Conservation (phyloP, 2,888 invertebrate species). For the Lasiommata megera region DNA sequence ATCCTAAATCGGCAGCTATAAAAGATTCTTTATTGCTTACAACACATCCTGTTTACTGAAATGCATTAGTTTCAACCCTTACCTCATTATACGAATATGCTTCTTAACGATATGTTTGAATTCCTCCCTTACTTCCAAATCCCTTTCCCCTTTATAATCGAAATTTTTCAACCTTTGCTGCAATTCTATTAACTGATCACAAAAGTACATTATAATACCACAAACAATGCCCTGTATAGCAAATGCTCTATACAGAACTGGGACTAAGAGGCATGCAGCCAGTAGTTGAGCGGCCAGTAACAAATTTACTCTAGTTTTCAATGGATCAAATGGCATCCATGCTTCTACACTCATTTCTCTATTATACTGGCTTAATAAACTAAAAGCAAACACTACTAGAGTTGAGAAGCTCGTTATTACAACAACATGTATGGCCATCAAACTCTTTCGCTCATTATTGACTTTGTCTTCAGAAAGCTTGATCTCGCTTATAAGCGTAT, state of each 20-base stretch:
- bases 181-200: constrained; percentile 58
- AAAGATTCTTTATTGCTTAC: no score
- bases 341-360: constrained; percentile 56
- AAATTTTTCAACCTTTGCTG: constrained; percentile 47
- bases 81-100: constrained; percentile 63
- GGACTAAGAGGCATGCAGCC: constrained; percentile 42
- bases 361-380: constrained; percentile 44
- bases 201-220: constrained; percentile 60
- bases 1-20: no score
- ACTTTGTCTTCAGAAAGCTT: constrained; percentile 53
- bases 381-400: constrained; percentile 42
- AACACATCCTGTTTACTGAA: no score
- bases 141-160: constrained; percentile 41
- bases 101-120: constrained; percentile 55
- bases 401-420: constrained; percentile 41
- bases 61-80: constrained; percentile 14
- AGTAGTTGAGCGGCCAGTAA: constrained; percentile 48
- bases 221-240: constrained; percentile 64
- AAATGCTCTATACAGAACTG: constrained; percentile 50
- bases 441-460: constrained; percentile 41
- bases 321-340: constrained; percentile 65
- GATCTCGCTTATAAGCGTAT: constrained; percentile 51
- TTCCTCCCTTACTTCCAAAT: constrained; percentile 39
- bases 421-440: constrained; percentile 49
- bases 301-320: constrained; percentile 46